Evolutionary conservation across 1,140 invertebrate genomes (phyloP).

Genomic region (Drosophila cardini): DNA sequence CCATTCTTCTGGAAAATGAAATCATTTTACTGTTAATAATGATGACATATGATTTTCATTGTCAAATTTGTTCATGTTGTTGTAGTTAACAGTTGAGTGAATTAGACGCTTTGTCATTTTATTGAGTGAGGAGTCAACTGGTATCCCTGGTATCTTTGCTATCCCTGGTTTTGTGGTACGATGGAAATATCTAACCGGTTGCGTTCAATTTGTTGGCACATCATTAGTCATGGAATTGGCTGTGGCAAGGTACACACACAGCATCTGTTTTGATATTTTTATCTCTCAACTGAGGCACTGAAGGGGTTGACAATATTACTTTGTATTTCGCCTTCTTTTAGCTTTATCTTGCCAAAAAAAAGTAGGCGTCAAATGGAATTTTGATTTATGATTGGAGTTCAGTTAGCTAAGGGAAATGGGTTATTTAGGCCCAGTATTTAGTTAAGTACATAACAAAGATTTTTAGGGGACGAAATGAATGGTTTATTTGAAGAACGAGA

Average conservation of each 20-base stretch:
- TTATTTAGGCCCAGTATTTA: neutral
- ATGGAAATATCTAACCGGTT: conserved; percentile 61
- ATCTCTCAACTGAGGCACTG: neutral
- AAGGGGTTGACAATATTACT: conserved; percentile 51
- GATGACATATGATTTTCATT: conserved; percentile 85
- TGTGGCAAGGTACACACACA: conserved; percentile 55
- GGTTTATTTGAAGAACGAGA: no score
- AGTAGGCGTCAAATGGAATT: conserved; percentile 42
- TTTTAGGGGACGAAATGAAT: no score
- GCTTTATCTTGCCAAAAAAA: neutral
- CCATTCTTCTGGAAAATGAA: conserved; percentile 78
- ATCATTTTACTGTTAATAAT: conserved; percentile 84
- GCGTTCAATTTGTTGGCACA: conserved; percentile 83
- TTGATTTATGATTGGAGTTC: conserved; percentile 57
- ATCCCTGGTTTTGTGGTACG: neutral
- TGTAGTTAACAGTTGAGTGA: conserved; percentile 69
- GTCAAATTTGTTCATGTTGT: conserved; percentile 71
- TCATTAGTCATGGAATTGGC: conserved; percentile 74
- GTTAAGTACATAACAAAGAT: neutral
- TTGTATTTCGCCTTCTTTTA: conserved; percentile 10
- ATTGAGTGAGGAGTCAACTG: conserved; percentile 56
- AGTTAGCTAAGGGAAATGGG: neutral
- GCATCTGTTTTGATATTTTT: conserved; percentile 80
- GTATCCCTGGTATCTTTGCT: conserved; percentile 2
- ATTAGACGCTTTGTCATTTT: conserved; percentile 79